Evolutionary conservation across 2,113 vertebrate genomes (phyloP).

Genomic region (Brachyistius frenatus): DNA sequence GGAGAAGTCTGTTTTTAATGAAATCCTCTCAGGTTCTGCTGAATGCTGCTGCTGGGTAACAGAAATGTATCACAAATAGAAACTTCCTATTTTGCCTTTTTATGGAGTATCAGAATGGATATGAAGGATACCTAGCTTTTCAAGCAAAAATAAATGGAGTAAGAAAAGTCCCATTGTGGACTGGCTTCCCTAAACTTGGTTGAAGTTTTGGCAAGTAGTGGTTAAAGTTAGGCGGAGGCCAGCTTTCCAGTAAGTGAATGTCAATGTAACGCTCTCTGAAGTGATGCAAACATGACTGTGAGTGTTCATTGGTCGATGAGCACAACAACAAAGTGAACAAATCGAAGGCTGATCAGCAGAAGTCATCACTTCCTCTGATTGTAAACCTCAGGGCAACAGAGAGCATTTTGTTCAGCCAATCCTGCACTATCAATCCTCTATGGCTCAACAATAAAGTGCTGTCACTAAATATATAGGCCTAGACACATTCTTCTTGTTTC

Average conservation of each 20-base stretch:
- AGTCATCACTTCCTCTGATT: conserved; percentile 2
- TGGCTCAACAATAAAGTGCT: not conserved
- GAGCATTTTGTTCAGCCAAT: not conserved
- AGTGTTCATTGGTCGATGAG: conserved; percentile 26
- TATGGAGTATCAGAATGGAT: conserved; percentile 30
- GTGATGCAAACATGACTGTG: not conserved
- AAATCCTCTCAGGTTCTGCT: conserved; percentile 33
- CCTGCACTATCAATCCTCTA: not conserved
- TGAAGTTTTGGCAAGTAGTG: no score
- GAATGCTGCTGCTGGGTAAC: conserved; percentile 29
- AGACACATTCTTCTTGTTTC: not conserved
- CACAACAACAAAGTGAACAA: conserved; percentile 34
- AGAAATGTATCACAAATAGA: conserved; percentile 19
- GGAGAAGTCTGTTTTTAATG: conserved; percentile 35
- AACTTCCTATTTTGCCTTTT: conserved; percentile 17
- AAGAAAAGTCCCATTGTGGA: not conserved
- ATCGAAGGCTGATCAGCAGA: conserved; percentile 43
- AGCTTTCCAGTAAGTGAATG: not conserved
- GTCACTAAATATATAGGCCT: not conserved
- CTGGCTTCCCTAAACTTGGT: no score
- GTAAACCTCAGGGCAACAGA: not conserved
- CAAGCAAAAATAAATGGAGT: conserved; percentile 20
- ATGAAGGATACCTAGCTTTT: not conserved
- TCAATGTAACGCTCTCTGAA: not conserved
- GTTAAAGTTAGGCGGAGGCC: not conserved